Evolutionary conservation across 2,797 vertebrate species (phyloP).

Genomic region (Peromyscus attwateri): DNA sequence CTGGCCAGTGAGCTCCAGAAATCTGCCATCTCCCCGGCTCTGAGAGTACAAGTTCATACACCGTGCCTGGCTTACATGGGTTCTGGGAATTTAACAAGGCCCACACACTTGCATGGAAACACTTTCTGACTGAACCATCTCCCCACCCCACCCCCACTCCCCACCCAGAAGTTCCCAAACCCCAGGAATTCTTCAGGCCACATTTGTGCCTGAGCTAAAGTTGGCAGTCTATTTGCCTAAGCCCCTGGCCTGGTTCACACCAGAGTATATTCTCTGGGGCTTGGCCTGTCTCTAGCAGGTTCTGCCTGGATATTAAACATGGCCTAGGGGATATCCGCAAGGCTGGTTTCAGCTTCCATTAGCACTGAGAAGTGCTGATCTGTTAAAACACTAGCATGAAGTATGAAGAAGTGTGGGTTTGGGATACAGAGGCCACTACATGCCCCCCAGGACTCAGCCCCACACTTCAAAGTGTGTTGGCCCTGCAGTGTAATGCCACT

Average conservation of each 20-base stretch:
- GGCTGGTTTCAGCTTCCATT: not conserved
- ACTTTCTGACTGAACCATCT: not conserved
- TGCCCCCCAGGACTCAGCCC: no score
- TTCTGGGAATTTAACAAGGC: not conserved
- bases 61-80: not conserved
- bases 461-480: not conserved
- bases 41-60: not conserved
- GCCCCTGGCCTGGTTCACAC: not conserved
- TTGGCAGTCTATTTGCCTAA: not conserved
- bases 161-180: not conserved
- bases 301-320: conserved; percentile 28
- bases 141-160: not conserved
- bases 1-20: not conserved
- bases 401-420: not conserved
- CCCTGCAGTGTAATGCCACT: not conserved
- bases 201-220: not conserved
- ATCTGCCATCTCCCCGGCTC: not conserved
- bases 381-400: not conserved
- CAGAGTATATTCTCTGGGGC: not conserved
- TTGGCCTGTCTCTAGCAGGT: conserved; percentile 27
- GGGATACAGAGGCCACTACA: no score
- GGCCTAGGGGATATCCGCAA: not conserved
- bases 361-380: not conserved
- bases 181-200: not conserved
- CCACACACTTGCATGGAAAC: not conserved